Percentiles rank a stretch among this genome's conserved stretches.
Evolutionary conservation across 2,797 vertebrate species (phyloP).

Genomic region (Antennarius maculatus): DNA sequence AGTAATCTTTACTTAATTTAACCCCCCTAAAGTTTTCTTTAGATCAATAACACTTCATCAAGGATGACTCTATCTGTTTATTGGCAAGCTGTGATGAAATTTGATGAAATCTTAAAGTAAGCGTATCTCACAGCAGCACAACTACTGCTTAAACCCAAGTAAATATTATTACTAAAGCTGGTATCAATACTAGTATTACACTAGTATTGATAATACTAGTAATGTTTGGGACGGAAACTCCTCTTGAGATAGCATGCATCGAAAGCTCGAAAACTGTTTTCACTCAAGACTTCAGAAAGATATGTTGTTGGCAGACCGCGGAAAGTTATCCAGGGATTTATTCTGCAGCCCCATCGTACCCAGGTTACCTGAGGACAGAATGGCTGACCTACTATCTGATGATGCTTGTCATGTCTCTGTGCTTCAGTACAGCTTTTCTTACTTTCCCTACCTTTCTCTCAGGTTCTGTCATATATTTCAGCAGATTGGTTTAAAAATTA

Average conservation of each 20-base stretch:
- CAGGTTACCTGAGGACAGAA: conserved; percentile 37
- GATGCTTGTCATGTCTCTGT: conserved; percentile 3
- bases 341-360: background rate
- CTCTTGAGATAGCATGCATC: conserved; percentile 3
- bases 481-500: conserved; percentile 58
- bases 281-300: background rate
- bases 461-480: conserved; percentile 42
- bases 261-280: conserved; percentile 5
- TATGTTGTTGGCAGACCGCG: conserved; percentile 5
- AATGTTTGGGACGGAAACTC: background rate
- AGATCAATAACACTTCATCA: background rate
- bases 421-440: conserved; percentile 4
- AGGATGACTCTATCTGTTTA: background rate
- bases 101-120: background rate
- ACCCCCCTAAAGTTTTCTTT: too few relatives aligned
- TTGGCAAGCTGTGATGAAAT: background rate
- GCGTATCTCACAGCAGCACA: background rate
- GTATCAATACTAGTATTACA: background rate
- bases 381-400: conserved; percentile 18
- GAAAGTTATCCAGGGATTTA: background rate
- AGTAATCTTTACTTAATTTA: too few relatives aligned
- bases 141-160: background rate
- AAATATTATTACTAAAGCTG: background rate
- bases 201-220: background rate
- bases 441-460: conserved; percentile 23